Conservation (phyloP, 1,140 invertebrate species). For the Hestina assimilis region DNA sequence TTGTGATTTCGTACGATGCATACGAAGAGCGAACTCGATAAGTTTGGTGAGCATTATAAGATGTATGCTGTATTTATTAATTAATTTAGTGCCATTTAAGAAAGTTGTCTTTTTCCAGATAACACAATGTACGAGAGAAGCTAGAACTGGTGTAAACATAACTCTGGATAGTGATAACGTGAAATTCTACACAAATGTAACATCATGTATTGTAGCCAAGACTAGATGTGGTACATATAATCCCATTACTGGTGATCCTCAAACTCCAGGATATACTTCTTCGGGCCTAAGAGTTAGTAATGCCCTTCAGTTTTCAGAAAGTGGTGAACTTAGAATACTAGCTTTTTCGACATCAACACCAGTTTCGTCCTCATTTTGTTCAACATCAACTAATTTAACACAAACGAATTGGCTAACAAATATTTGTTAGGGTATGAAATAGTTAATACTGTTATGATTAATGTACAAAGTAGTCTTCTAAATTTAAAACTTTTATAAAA, state of each 20-base stretch:
- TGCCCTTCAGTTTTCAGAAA: conserved; percentile 75
- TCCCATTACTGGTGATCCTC: conserved; percentile 79
- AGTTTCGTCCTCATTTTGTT: conserved; percentile 62
- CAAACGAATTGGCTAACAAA: conserved; percentile 67
- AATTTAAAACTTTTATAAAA: too few relatives aligned
- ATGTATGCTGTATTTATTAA: neutral
- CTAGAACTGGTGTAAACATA: conserved; percentile 69
- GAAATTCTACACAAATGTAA: conserved; percentile 78
- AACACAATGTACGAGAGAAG: conserved; percentile 74
- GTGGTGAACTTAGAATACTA: conserved; percentile 75
- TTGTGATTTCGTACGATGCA: conserved; percentile 79
- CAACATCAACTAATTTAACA: conserved; percentile 57
- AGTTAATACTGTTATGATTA: too few relatives aligned
- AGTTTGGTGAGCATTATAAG: conserved; percentile 65
- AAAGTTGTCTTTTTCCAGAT: conserved; percentile 58
- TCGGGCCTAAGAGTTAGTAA: conserved; percentile 53
- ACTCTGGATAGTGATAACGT: conserved; percentile 74
- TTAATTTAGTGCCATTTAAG: neutral
- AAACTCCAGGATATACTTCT: conserved; percentile 67
- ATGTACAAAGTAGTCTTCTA: too few relatives aligned
- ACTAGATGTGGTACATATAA: conserved; percentile 77
- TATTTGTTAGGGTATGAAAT: conserved; percentile 54
- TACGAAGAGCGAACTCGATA: conserved; percentile 77
- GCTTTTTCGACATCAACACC: conserved; percentile 68
- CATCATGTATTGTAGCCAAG: conserved; percentile 79